Evolutionary conservation across 1,140 invertebrate genomes (phyloP), one percentile per base, ranked within the genome.

Genomic region (Bombus polaris): DNA sequence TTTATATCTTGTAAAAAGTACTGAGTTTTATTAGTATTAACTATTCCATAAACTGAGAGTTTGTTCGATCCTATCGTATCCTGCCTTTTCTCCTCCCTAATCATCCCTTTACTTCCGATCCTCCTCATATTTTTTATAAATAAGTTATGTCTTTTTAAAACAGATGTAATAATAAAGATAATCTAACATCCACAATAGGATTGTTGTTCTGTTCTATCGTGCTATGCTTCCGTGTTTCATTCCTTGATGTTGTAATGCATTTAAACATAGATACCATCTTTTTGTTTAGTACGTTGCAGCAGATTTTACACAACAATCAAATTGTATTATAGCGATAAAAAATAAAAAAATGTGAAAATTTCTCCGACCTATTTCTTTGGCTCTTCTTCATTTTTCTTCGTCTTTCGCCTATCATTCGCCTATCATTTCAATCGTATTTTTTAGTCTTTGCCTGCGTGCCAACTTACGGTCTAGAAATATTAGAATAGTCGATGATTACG

Each of bases 1-100:
- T 95, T 70, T 95, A 93, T 94, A 95, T 94, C 92, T 93, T 95
- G 94, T 95, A 95, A 95, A 95, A 95, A 95, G 94, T 95, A 95
- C 94, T 95, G 94, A 95, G 92, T 95, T 95, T 95, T 94, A 95
- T 94, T 94, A 93, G 93, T 93, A 93, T 94, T 94, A 94, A 94
- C 81, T 93, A 93, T 90, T 92, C 85, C 74, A 80, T 94, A 92
- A 94, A 91, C 87, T 94, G 94, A 93, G 93, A 91, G 94, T 94
- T 94, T 91, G 90, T 81, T 94, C 88, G 90, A 87, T 94, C 91
- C 91, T 93, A 80, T 93, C 91, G 92, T 91, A 93, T 78, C 80
- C 82, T 87, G 80, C 87, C 76, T 79, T 18, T 71, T 1, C 22
- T 6, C 35, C 22, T 13, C 2, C 59, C 44, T 22, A 10, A 37